Conservation (phyloP, 1,140 invertebrate species). For the Nephotettix cincticeps region DNA sequence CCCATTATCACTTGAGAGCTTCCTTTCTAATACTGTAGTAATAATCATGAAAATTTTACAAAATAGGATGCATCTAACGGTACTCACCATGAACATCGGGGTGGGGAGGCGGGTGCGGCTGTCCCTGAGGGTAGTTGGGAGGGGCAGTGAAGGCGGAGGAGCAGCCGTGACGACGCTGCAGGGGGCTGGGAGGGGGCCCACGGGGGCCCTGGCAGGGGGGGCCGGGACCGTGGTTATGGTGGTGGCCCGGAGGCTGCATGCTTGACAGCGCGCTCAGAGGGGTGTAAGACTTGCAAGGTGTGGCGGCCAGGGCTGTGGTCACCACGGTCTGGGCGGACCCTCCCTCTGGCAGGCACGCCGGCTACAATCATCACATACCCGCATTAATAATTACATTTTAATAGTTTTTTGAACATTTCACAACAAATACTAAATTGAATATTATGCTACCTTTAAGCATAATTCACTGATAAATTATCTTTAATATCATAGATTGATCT, state of each 20-base stretch:
- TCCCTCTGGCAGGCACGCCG: slow-evolving; percentile 13
- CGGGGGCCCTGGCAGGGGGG: slow-evolving; percentile 28
- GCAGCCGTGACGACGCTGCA: slow-evolving; percentile 34
- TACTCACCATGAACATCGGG: slow-evolving; percentile 32
- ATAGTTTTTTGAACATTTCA: no score
- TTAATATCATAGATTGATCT: no score
- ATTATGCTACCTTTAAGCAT: no score
- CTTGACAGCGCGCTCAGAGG: slow-evolving; percentile 80
- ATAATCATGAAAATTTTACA: no score
- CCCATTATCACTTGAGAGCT: no score
- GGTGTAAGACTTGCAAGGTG: slow-evolving; percentile 62
- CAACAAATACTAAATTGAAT: no score
- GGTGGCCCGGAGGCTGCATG: slow-evolving; percentile 74
- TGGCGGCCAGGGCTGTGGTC: slow-evolving; percentile 8
- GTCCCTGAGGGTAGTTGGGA: not conserved
- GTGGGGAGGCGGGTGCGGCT: not conserved
- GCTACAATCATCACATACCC: no score
- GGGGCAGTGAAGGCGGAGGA: slow-evolving; percentile 31
- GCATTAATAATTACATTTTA: no score
- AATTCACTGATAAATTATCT: no score
- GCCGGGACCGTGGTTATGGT: slow-evolving; percentile 25
- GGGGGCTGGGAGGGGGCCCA: slow-evolving; percentile 36
- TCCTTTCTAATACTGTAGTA: no score
- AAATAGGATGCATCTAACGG: no score
- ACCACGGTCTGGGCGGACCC: slow-evolving; percentile 3